These are phyloP conservation scores for Channa striata DNA, from an alignment of 2,797 vertebrate species.

Conservation along the genomic window DNA sequence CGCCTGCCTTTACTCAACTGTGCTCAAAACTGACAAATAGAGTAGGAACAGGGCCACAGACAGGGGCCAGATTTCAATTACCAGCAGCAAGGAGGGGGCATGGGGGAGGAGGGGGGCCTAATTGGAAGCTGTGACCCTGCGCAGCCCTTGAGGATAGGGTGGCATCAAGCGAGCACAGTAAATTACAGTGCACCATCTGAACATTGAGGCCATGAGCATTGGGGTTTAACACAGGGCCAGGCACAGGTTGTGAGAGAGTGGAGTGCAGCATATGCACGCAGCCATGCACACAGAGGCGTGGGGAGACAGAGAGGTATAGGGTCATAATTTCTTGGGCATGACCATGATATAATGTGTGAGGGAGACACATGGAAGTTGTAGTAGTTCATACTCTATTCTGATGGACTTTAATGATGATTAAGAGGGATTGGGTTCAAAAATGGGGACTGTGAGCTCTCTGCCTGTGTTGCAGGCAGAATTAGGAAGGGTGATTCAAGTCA, in stretches of 20 bases:
- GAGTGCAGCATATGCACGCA: constrained; percentile 73
- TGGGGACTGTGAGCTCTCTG: neutral
- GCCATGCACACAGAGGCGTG: constrained; percentile 53
- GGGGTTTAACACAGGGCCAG: constrained; percentile 61
- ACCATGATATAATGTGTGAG: neutral
- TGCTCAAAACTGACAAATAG: constrained; percentile 74
- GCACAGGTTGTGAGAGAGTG: constrained; percentile 57
- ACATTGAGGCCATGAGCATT: constrained; percentile 66
- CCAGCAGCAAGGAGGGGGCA: constrained; percentile 62
- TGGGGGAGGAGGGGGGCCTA: constrained; percentile 59
- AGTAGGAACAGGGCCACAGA: constrained; percentile 58
- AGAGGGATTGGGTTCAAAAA: neutral
- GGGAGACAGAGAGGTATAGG: constrained; percentile 43
- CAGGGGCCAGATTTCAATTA: constrained; percentile 81
- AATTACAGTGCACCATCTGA: constrained; percentile 80
- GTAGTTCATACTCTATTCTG: neutral
- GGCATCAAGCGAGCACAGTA: constrained; percentile 73
- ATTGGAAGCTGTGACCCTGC: constrained; percentile 82
- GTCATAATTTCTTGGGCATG: constrained; percentile 22
- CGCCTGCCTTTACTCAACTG: constrained; percentile 67
- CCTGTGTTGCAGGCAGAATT: neutral
- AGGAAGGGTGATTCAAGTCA: constrained; percentile 14
- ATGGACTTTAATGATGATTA: neutral
- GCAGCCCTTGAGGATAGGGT: constrained; percentile 71
- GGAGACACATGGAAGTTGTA: constrained; percentile 8